A percentile compares a stretch with the other conserved stretches of the same genome.
phyloP scores from a whole-genome alignment of 2,113 vertebrate genomes.

The Saguinus imperator region DNA sequence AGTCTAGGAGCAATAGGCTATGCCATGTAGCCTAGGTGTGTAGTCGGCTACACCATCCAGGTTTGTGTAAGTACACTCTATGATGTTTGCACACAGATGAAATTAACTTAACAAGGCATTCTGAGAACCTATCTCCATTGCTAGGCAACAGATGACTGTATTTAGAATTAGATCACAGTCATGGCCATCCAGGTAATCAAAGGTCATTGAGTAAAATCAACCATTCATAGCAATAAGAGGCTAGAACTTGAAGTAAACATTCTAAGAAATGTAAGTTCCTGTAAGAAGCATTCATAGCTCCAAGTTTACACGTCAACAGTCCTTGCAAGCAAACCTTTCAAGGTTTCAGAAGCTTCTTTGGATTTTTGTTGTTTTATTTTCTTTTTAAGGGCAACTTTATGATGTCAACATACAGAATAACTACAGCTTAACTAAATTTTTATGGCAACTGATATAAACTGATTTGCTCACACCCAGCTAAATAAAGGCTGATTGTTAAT shows the following conservation, averaged over 20 bases:
- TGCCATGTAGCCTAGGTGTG: not conserved
- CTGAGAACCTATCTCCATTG: not conserved
- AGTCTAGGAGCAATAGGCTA: not conserved
- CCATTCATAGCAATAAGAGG: not conserved
- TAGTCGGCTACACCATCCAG: not conserved
- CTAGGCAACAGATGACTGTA: not conserved
- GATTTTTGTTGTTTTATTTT: not conserved
- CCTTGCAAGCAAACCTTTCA: not conserved
- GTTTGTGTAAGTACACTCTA: not conserved
- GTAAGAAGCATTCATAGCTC: not conserved
- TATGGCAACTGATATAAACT: not conserved
- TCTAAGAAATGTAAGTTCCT: not conserved
- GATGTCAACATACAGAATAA: not conserved
- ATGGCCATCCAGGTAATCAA: not conserved
- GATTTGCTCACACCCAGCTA: not conserved
- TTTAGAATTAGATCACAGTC: not conserved
- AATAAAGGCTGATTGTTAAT: not conserved
- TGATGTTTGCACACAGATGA: not conserved
- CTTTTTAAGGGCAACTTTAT: constrained; percentile 36
- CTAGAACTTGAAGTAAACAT: not conserved
- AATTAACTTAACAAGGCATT: not conserved
- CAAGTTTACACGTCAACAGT: not conserved
- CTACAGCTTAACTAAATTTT: not conserved
- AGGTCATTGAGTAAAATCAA: not conserved
- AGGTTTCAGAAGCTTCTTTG: not conserved